A percentile compares a stretch with the other conserved stretches of the same genome.
These are phyloP conservation scores for Heliothis peltigera DNA, from an alignment of 2,888 invertebrate species.

Conservation along the genomic window DNA sequence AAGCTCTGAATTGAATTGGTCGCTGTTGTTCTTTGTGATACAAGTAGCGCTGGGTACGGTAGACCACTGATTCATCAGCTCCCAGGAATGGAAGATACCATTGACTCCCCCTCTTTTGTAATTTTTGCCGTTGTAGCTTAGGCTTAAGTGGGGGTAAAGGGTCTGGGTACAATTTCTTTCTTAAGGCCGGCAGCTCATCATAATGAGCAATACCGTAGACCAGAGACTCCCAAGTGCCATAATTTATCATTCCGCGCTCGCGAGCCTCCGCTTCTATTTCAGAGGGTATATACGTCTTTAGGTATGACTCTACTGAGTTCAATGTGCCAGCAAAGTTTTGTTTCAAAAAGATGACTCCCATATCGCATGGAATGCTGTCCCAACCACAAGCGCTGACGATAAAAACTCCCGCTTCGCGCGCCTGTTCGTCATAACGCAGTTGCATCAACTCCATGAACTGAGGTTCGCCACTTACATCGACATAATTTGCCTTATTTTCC, in stretches of 20 bases:
- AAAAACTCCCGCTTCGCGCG: constrained; percentile 95
- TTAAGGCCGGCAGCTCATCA: constrained; percentile 91
- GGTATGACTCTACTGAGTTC: constrained; percentile 94
- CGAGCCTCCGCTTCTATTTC: constrained; percentile 66
- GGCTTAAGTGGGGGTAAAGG: constrained; percentile 91
- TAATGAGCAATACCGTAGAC: constrained; percentile 93
- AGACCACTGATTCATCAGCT: constrained; percentile 95
- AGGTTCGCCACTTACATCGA: constrained; percentile 98
- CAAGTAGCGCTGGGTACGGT: constrained; percentile 94
- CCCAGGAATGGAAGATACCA: constrained; percentile 96
- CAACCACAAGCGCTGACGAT: constrained; percentile 97
- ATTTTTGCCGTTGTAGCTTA: constrained; percentile 85
- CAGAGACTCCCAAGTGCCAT: constrained; percentile 97
- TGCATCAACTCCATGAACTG: constrained; percentile 96
- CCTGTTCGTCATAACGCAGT: constrained; percentile 93
- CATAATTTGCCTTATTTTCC: constrained; percentile 94
- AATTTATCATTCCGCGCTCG: constrained; percentile 90
- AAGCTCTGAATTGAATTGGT: constrained; percentile 95
- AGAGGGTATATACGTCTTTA: constrained; percentile 74
- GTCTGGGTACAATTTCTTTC: constrained; percentile 92
- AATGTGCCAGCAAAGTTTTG: constrained; percentile 92
- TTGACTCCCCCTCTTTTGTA: constrained; percentile 85
- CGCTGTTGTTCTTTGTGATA: constrained; percentile 92
- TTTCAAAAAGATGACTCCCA: constrained; percentile 94
- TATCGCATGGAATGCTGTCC: constrained; percentile 97